Evolutionary conservation across 1,140 invertebrate species (phyloP).

Genomic region (Tetramorium parvispinum): DNA sequence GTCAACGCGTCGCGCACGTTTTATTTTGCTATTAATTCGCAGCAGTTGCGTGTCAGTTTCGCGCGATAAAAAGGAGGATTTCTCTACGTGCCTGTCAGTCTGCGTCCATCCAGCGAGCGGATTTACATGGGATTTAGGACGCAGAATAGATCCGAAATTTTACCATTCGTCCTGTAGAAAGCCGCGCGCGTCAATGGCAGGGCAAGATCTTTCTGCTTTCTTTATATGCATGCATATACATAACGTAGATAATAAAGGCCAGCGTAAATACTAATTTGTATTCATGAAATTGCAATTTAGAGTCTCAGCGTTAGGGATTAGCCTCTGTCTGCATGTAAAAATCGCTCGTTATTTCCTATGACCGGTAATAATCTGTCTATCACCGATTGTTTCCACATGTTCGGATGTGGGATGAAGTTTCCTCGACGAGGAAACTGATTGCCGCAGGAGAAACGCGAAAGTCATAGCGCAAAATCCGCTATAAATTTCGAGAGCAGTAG

Average conservation of each 20-base stretch:
- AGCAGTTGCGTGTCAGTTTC: conserved; percentile 28
- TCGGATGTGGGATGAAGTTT: not conserved
- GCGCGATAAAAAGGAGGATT: conserved; percentile 18
- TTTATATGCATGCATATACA: not conserved
- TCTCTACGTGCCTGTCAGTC: not conserved
- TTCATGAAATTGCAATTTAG: conserved; percentile 30
- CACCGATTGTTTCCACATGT: not conserved
- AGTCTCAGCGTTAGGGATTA: conserved; percentile 8
- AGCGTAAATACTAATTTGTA: conserved; percentile 32
- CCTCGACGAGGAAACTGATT: not conserved
- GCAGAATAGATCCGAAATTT: conserved; percentile 43
- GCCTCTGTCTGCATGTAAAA: not conserved
- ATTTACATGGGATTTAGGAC: conserved; percentile 45
- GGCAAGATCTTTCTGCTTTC: not conserved
- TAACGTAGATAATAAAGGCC: not conserved
- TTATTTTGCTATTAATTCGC: conserved; percentile 48
- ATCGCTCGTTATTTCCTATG: not conserved
- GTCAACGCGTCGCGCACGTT: conserved; percentile 15
- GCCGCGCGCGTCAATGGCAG: not conserved
- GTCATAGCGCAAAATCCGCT: not conserved
- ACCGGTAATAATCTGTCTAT: conserved; percentile 4
- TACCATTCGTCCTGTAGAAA: conserved; percentile 29
- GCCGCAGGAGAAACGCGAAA: not conserved
- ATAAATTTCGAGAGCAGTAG: not conserved
- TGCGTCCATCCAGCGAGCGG: conserved; percentile 8